Evolutionary conservation across 1,140 invertebrate species (phyloP).

Genomic region (Chrysomallon squamiferum): DNA sequence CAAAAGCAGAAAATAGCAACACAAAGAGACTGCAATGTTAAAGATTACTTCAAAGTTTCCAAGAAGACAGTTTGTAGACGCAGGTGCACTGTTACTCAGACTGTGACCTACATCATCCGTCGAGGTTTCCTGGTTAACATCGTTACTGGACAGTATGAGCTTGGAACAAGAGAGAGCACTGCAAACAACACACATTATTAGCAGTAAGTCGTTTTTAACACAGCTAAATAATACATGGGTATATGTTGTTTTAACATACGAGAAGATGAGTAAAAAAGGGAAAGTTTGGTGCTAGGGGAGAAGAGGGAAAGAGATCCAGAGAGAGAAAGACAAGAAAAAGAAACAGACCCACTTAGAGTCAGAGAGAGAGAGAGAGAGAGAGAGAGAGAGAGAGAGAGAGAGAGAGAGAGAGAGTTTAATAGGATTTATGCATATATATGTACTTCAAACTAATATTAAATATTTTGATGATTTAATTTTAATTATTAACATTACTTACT

Average conservation of each 20-base stretch:
- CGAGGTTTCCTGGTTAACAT: constrained; percentile 43
- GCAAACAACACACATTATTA: constrained; percentile 11
- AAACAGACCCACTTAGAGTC: no score
- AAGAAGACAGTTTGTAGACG: constrained; percentile 67
- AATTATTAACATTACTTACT: no score
- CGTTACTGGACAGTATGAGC: constrained; percentile 31
- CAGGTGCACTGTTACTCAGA: constrained; percentile 65
- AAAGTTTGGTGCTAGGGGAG: neutral
- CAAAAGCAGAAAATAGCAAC: no score
- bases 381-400: no score
- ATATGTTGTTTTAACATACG: no score
- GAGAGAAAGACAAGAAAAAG: no score
- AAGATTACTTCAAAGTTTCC: constrained; percentile 80
- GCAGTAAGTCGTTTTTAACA: neutral
- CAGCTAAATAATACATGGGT: neutral
- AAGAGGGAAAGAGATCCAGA: neutral
- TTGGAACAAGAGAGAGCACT: constrained; percentile 60
- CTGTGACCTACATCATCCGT: constrained; percentile 30
- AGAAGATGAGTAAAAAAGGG: neutral
- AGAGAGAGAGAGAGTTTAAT: neutral
- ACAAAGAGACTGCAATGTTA: no score
- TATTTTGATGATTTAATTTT: neutral
- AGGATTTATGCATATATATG: neutral
- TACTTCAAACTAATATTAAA: neutral
- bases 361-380: no score